Evolutionary conservation across 2,113 vertebrate species (phyloP).

Genomic region (Manacus vitellinus): DNA sequence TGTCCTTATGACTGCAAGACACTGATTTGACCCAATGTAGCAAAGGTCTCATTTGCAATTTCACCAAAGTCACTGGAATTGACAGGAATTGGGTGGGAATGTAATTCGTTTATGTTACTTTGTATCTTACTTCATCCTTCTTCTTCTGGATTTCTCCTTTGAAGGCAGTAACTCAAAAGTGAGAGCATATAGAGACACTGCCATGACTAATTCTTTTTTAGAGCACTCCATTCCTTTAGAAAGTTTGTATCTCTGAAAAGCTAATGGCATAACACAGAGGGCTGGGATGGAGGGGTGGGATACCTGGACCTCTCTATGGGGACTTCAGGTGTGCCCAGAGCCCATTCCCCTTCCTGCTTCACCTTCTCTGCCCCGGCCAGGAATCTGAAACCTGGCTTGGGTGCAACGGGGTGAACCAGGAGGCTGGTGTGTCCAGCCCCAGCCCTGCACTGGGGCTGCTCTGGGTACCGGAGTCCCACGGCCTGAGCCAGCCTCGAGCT

Average conservation of each 20-base stretch:
- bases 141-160: background rate
- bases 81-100: background rate
- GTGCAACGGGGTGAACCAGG: background rate
- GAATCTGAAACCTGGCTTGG: background rate
- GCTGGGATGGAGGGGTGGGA: background rate
- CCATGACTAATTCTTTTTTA: background rate
- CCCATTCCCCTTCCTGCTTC: background rate
- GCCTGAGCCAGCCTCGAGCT: background rate
- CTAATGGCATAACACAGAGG: background rate
- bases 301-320: background rate
- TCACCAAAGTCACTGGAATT: background rate
- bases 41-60: background rate
- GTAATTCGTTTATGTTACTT: background rate
- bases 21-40: background rate
- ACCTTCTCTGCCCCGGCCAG: background rate
- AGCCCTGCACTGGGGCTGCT: background rate
- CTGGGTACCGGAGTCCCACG: accelerated
- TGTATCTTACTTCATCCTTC: background rate
- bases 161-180: background rate
- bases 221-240: background rate
- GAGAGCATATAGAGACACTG: background rate
- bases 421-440: background rate
- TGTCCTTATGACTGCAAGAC: background rate
- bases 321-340: background rate
- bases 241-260: background rate